Conservation (phyloP, 2,888 invertebrate species). For the Hedychridium roseum region DNA sequence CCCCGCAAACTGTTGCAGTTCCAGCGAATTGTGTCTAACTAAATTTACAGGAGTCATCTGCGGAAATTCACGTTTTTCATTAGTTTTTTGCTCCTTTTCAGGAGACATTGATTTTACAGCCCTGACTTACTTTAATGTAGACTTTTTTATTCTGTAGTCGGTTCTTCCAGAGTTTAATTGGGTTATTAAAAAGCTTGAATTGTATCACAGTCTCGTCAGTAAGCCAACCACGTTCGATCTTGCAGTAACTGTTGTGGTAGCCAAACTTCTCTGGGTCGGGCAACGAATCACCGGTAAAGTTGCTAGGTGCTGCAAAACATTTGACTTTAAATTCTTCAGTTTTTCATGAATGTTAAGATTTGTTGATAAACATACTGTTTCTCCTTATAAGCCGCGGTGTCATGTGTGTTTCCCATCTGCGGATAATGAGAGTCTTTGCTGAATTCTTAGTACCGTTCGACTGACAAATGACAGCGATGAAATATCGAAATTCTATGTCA, state of each 20-base stretch:
- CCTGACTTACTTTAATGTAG: slow-evolving; percentile 70
- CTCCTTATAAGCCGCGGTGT: slow-evolving; percentile 71
- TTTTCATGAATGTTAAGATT: background rate
- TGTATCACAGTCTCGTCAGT: slow-evolving; percentile 84
- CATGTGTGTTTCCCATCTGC: slow-evolving; percentile 84
- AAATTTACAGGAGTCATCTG: slow-evolving; percentile 77
- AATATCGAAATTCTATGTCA: slow-evolving; percentile 79
- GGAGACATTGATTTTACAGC: background rate
- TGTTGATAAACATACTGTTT: slow-evolving; percentile 52
- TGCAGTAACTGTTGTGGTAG: slow-evolving; percentile 67
- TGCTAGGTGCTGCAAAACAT: slow-evolving; percentile 47
- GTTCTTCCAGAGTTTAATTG: slow-evolving; percentile 79
- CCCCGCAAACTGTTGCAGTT: slow-evolving; percentile 56
- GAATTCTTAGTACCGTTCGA: slow-evolving; percentile 63
- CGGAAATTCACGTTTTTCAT: slow-evolving; percentile 9
- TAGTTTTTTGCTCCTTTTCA: background rate
- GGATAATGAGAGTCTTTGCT: slow-evolving; percentile 68
- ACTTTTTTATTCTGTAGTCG: slow-evolving; percentile 74
- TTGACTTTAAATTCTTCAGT: background rate
- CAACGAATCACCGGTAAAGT: slow-evolving; percentile 50
- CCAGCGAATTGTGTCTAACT: slow-evolving; percentile 60
- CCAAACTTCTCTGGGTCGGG: slow-evolving; percentile 74
- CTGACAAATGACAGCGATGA: slow-evolving; percentile 75
- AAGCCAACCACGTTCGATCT: slow-evolving; percentile 83
- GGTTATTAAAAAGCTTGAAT: slow-evolving; percentile 82